These are phyloP conservation scores for Homalodisca vitripennis DNA, from an alignment of 1,140 invertebrate genomes.

Conservation along the genomic window DNA sequence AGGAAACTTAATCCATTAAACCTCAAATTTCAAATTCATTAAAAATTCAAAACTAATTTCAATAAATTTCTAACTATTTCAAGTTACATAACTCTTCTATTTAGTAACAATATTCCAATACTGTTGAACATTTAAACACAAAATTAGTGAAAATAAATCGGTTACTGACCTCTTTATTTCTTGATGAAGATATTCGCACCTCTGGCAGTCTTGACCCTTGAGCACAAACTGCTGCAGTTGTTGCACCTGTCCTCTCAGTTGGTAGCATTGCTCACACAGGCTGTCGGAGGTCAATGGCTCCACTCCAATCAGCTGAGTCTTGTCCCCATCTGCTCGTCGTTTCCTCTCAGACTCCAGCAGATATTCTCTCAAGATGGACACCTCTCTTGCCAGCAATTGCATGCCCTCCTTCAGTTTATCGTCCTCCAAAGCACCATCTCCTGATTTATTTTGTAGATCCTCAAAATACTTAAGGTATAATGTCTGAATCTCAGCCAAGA, in stretches of 20 bases:
- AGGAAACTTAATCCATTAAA: no score
- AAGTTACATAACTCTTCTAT: no score
- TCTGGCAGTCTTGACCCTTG: slow-evolving; percentile 50
- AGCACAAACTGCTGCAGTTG: slow-evolving; percentile 38
- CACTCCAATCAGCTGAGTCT: no score
- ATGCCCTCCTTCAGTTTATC: slow-evolving; percentile 37
- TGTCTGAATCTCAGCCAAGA: slow-evolving; percentile 59
- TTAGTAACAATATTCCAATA: no score
- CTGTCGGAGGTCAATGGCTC: slow-evolving; percentile 30
- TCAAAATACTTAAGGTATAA: slow-evolving; percentile 59
- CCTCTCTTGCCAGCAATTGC: slow-evolving; percentile 36
- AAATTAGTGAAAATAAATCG: background rate
- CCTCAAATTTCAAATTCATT: no score
- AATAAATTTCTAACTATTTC: no score
- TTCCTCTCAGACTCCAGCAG: slow-evolving; percentile 34
- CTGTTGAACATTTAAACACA: background rate
- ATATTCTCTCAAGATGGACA: slow-evolving; percentile 33
- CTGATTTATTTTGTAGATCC: slow-evolving; percentile 44
- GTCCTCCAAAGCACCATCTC: slow-evolving; percentile 27
- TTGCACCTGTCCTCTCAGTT: slow-evolving; percentile 39
- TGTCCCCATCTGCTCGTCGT: slow-evolving; percentile 11
- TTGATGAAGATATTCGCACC: slow-evolving; percentile 59
- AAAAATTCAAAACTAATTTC: no score
- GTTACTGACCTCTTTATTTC: slow-evolving; percentile 50
- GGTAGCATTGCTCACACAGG: slow-evolving; percentile 37